phyloP scores from a whole-genome alignment of 2,888 invertebrate genomes.

The Lithosia quadra region DNA sequence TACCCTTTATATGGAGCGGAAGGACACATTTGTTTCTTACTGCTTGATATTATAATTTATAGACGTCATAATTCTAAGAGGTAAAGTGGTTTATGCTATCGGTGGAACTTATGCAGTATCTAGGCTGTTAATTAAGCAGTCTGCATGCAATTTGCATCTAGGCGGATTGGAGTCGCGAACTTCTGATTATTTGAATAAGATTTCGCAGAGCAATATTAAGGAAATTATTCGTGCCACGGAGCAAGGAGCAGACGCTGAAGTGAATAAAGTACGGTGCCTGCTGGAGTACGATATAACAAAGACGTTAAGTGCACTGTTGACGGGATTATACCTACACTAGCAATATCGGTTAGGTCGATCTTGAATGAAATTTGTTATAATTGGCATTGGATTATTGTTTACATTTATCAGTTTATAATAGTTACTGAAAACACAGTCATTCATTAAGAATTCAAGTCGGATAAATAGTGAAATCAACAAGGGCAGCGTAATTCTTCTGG shows the following conservation, averaged over 20 bases:
- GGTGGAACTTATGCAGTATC: slow-evolving; percentile 52
- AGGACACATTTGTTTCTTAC: too few species aligned
- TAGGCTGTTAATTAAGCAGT: slow-evolving; percentile 72
- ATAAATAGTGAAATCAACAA: too few species aligned
- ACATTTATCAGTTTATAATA: too few species aligned
- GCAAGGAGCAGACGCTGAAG: slow-evolving; percentile 54
- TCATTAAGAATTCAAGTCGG: too few species aligned
- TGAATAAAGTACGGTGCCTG: slow-evolving; percentile 47
- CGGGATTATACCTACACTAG: neutral
- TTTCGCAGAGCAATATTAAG: slow-evolving; percentile 73
- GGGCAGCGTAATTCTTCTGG: too few species aligned
- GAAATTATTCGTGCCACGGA: slow-evolving; percentile 71
- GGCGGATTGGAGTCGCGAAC: slow-evolving; percentile 74
- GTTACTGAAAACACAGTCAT: too few species aligned
- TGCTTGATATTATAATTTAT: too few species aligned
- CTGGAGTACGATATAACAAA: slow-evolving; percentile 40
- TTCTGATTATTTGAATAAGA: slow-evolving; percentile 81
- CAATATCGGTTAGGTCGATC: neutral
- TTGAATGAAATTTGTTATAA: neutral
- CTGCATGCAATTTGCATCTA: slow-evolving; percentile 79
- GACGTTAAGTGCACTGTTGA: slow-evolving; percentile 26
- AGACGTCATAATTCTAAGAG: slow-evolving; percentile 20
- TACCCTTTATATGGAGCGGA: too few species aligned
- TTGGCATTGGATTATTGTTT: too few species aligned
- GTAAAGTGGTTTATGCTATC: slow-evolving; percentile 49